These are phyloP conservation scores for Butorides virescens DNA, from an alignment of 2,113 vertebrate genomes.

Conservation along the genomic window DNA sequence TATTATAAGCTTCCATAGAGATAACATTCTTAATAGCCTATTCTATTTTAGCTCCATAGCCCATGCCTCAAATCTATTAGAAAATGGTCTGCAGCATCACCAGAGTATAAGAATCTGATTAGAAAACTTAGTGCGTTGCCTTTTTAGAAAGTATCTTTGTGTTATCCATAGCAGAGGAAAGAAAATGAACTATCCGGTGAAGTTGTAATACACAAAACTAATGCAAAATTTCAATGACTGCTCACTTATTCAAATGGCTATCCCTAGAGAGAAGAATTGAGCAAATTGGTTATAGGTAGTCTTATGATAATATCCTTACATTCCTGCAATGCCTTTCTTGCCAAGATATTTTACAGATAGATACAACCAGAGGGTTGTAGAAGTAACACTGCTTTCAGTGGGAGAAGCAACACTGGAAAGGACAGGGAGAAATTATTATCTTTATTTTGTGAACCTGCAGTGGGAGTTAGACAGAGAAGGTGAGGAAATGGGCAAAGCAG, in stretches of 20 bases:
- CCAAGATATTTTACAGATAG: not conserved
- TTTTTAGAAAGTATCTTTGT: constrained; percentile 17
- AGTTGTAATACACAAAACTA: not conserved
- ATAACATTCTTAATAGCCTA: constrained; percentile 17
- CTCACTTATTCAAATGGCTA: not conserved
- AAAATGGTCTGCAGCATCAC: constrained; percentile 22
- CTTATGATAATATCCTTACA: not conserved
- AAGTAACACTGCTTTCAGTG: not conserved
- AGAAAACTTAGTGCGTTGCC: not conserved
- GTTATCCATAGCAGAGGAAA: not conserved
- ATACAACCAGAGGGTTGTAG: not conserved
- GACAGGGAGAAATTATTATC: not conserved
- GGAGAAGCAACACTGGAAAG: not conserved
- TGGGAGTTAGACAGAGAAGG: not conserved
- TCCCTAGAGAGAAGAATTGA: not conserved
- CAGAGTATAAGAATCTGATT: constrained; percentile 46
- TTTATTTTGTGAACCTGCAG: not conserved
- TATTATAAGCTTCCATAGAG: not conserved
- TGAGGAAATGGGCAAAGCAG: not conserved
- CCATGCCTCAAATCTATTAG: not conserved
- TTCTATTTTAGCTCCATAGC: constrained; percentile 15
- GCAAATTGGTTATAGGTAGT: not conserved
- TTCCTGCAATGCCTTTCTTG: not conserved
- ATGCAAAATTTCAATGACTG: constrained; percentile 18
- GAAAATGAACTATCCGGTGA: constrained; percentile 3